phyloP scores from a whole-genome alignment of 2,797 vertebrate species.

The Zenarchopterus dispar region DNA sequence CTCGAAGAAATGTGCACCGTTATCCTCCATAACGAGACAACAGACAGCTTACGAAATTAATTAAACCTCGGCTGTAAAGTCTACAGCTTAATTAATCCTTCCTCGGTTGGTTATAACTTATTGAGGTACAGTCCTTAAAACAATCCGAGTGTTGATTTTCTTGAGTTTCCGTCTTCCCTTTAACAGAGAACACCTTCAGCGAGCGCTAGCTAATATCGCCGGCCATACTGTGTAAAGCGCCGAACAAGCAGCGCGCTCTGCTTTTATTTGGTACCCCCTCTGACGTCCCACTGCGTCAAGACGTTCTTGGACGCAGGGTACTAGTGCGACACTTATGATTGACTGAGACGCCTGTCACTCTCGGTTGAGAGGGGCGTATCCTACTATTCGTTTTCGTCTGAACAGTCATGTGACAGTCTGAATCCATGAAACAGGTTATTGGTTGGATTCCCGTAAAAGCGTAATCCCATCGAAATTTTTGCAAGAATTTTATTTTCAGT shows the following conservation, averaged over 20 bases:
- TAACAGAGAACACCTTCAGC: slow-evolving; percentile 96
- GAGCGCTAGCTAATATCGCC: slow-evolving; percentile 99
- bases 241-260: slow-evolving; percentile 37
- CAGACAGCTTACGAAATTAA: slow-evolving; percentile 88
- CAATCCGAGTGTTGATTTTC: slow-evolving; percentile 91
- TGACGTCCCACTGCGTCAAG: slow-evolving; percentile 31
- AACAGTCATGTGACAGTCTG: slow-evolving; percentile 26
- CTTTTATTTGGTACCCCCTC: slow-evolving; percentile 77
- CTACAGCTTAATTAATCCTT: slow-evolving; percentile 74
- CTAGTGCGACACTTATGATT: slow-evolving; percentile 22
- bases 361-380: not conserved
- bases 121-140: slow-evolving; percentile 83
- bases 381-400: not conserved
- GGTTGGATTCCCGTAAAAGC: no score
- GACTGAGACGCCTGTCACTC: slow-evolving; percentile 54
- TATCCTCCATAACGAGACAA: slow-evolving; percentile 97
- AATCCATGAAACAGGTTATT: no score
- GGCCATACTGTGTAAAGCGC: slow-evolving; percentile 99
- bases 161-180: slow-evolving; percentile 94
- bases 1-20: slow-evolving; percentile 99
- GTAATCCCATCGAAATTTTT: no score
- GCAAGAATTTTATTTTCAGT: no score
- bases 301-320: fast-evolving
- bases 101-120: slow-evolving; percentile 77
- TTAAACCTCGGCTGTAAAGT: slow-evolving; percentile 82